A percentile compares a stretch with the other conserved stretches of the same genome.
Conservation (phyloP, 2,113 vertebrate species). For the Callipepla squamata region DNA sequence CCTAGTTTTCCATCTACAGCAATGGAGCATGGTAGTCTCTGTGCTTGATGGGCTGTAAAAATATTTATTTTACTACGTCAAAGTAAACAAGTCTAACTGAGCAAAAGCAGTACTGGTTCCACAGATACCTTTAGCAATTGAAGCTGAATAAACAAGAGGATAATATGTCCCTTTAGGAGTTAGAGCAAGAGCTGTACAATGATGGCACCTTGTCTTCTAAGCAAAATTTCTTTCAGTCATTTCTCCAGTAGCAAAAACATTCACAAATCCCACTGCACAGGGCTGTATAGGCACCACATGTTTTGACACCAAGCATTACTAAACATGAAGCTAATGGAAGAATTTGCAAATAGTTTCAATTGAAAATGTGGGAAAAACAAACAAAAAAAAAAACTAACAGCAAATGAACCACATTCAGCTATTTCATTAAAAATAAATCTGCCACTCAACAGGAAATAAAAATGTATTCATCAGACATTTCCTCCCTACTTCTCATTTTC, state of each 20-base stretch:
- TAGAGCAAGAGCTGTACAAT: neutral
- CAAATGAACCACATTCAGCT: neutral
- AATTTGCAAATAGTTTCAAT: neutral
- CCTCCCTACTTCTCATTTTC: constrained; percentile 17
- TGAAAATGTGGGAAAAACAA: neutral
- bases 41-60: neutral
- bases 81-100: neutral
- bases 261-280: neutral
- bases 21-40: neutral
- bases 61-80: neutral
- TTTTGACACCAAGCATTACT: neutral
- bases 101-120: neutral
- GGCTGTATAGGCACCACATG: neutral
- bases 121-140: neutral
- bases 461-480: neutral
- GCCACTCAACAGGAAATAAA: neutral
- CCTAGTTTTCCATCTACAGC: neutral
- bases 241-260: neutral
- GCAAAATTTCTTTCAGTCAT: neutral
- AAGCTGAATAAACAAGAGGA: neutral
- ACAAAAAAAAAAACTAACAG: neutral
- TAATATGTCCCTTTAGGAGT: neutral
- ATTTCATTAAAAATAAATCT: neutral
- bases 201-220: neutral
- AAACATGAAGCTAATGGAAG: neutral